Evolutionary conservation across 2,113 vertebrate genomes (phyloP).

Genomic region (Clarias magur): DNA sequence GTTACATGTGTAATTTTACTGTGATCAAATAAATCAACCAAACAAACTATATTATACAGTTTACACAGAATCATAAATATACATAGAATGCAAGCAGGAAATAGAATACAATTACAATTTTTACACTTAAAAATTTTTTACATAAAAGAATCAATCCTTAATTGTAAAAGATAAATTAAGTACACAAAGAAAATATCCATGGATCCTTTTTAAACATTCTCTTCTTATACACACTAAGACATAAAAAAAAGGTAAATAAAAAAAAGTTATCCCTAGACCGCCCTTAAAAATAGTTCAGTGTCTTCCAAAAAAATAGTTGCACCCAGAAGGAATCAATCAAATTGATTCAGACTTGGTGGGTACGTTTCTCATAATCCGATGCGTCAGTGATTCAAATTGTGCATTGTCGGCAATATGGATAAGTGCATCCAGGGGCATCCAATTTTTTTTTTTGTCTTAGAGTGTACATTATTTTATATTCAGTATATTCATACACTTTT

Average conservation of each 20-base stretch:
- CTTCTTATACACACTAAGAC: no score
- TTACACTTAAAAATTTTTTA: not conserved
- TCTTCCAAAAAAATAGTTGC: no score
- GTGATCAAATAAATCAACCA: not conserved
- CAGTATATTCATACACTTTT: not conserved
- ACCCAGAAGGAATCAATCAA: no score
- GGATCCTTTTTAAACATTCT: not conserved
- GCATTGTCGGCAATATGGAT: no score
- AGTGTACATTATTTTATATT: not conserved
- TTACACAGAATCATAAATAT: not conserved
- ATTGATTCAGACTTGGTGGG: no score
- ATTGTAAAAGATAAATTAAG: not conserved
- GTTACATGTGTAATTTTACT: not conserved
- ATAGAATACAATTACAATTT: not conserved
- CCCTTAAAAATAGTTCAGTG: no score
- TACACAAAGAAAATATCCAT: not conserved
- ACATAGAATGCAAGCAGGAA: not conserved
- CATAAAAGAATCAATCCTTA: not conserved
- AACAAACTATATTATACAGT: not conserved
- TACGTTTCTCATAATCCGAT: no score
- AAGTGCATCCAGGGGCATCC: no score
- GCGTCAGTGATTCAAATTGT: no score
- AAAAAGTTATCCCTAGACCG: no score
- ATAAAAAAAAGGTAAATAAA: no score
- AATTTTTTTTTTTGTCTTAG: no score